phyloP scores from a whole-genome alignment of 2,113 vertebrate species.

The Cairina moschata region DNA sequence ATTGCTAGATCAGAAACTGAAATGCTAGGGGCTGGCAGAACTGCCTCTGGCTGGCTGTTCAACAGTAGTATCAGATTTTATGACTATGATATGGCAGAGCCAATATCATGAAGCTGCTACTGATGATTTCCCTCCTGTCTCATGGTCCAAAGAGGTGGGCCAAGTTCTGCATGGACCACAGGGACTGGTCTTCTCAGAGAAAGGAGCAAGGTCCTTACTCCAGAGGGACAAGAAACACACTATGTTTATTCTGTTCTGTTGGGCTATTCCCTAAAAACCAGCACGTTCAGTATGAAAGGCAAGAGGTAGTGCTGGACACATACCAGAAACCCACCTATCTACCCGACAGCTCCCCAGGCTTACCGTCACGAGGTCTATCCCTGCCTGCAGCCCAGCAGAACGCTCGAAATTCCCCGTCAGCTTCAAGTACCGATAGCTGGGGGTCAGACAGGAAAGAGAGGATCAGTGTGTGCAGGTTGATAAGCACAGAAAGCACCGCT shows the following conservation, averaged over 20 bases:
- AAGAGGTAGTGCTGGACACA: background rate
- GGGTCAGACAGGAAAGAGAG: background rate
- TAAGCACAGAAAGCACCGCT: fast-evolving
- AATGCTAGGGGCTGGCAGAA: background rate
- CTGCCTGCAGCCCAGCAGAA: slow-evolving; percentile 93
- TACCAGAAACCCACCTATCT: background rate
- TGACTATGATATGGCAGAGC: background rate
- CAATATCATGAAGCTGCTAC: background rate
- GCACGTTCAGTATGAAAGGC: background rate
- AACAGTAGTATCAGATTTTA: background rate
- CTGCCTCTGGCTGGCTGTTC: fast-evolving
- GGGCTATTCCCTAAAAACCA: background rate
- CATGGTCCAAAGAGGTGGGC: background rate
- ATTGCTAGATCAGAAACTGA: background rate
- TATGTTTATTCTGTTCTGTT: background rate
- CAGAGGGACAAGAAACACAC: background rate
- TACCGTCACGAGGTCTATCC: slow-evolving; percentile 87
- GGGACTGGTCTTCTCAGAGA: background rate
- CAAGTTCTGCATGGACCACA: background rate
- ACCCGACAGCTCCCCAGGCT: background rate
- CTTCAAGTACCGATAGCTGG: slow-evolving; percentile 87
- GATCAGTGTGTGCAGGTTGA: fast-evolving
- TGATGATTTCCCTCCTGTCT: background rate
- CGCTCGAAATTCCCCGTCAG: slow-evolving; percentile 92
- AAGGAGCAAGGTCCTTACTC: background rate